These are phyloP conservation scores for Rhodinocichla rosea DNA, from an alignment of 2,113 vertebrate species.

Conservation along the genomic window DNA sequence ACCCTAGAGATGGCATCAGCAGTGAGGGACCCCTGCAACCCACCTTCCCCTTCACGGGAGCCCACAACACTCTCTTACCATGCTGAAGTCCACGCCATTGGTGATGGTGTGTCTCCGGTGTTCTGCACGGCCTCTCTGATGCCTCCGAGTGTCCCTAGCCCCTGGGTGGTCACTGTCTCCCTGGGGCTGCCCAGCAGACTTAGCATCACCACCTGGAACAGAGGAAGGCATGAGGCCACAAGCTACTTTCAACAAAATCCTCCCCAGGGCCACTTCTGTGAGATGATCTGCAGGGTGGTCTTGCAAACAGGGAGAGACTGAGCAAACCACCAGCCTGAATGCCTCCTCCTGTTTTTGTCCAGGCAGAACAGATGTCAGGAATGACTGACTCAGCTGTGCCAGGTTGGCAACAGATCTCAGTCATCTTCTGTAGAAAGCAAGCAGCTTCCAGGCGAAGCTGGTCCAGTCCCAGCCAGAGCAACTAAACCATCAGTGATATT, in stretches of 20 bases:
- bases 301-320: not conserved
- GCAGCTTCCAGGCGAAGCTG: not conserved
- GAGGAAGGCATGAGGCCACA: not conserved
- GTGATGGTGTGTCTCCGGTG: constrained; percentile 93
- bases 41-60: not conserved
- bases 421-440: not conserved
- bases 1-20: not conserved
- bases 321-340: not conserved
- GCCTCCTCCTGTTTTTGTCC: not conserved
- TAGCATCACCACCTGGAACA: constrained; percentile 57
- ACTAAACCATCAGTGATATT: not conserved
- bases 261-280: not conserved
- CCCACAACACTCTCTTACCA: constrained; percentile 68
- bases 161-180: constrained; percentile 70
- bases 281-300: not conserved
- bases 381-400: not conserved
- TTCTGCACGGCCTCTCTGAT: constrained; percentile 76
- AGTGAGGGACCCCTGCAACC: not conserved
- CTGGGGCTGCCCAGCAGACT: constrained; percentile 72
- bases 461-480: not conserved
- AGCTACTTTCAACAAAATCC: not conserved
- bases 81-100: constrained; percentile 86
- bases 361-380: not conserved
- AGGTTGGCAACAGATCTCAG: not conserved
- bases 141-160: constrained; percentile 61